Base-by-base conservation (phyloP, 2,888 invertebrate genomes). In the Nebria salina region DNA sequence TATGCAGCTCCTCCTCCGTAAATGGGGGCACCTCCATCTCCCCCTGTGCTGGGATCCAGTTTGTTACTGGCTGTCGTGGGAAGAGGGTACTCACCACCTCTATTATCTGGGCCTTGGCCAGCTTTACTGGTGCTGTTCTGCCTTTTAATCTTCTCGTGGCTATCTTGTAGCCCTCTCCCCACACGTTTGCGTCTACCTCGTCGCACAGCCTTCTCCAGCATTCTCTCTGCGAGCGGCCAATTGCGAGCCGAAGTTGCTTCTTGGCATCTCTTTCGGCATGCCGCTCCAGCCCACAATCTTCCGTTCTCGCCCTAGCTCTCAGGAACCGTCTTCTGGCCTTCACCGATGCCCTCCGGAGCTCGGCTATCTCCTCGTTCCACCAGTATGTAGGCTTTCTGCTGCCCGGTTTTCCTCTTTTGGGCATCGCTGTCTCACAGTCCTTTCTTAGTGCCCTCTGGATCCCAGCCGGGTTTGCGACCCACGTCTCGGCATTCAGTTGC, bases 291-390 rank as follows among this genome's bases (percentile, higher is more conserved):
- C 20, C 1, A 20, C 20, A 20, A 20, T 20, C 20, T 20, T 20
- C 20, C 20, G 1, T 20, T 20, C 20, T 20, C 20, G 20, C 20
- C 20, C 20, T 20, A 1, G 20, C 20, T 20, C 20, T 20, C 20
- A 20, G 20, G 20, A 20, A 20, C 20, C 20, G 20, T 43, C 43
- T 43, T 43, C 76, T 72, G 5, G 20, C 65, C 7, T 13, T 8
- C 3, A 25, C 25, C 4, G 74, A 78, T 65, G 11, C 76, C 6
- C 54, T 68, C 15, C 83, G 66, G 11, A 82, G 72, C 1, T 81
- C 77, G 1, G 70, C 66, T 25, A 83, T 82, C 25, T 83, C 83
- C 0, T 75, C 72, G 34, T 68, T 82, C 82, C 82, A 83, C 82
- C 82, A 83, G 81, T 83, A 68, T 26, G 72, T 34, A 7, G 74